These are phyloP conservation scores for Nudaria mundana DNA, from an alignment of 2,888 invertebrate genomes.

Conservation along the genomic window DNA sequence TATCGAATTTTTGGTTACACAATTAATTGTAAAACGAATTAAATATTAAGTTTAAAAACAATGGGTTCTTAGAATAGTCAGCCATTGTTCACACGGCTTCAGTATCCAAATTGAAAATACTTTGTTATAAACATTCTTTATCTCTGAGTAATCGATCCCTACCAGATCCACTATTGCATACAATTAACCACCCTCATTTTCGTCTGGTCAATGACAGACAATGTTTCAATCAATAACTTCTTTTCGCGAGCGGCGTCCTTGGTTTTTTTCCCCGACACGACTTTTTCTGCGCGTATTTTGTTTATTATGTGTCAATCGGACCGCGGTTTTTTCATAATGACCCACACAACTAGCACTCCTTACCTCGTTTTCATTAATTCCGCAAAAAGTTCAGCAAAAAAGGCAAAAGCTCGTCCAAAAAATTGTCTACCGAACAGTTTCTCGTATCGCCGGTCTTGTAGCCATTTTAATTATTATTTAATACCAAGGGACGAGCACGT, in stretches of 20 bases:
- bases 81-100: slow-evolving; percentile 24
- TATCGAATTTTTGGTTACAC: no score
- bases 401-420: slow-evolving; percentile 76
- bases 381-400: slow-evolving; percentile 75
- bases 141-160: slow-evolving; percentile 53
- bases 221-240: slow-evolving; percentile 81
- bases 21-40: no score
- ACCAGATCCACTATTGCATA: slow-evolving; percentile 68
- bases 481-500: slow-evolving; percentile 80
- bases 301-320: slow-evolving; percentile 74
- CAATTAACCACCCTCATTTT: slow-evolving; percentile 80
- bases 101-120: slow-evolving; percentile 42
- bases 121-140: slow-evolving; percentile 40
- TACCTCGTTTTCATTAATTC: slow-evolving; percentile 63
- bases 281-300: slow-evolving; percentile 76
- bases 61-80: slow-evolving; percentile 1
- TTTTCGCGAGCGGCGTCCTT: slow-evolving; percentile 77
- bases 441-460: slow-evolving; percentile 77
- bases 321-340: slow-evolving; percentile 49
- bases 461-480: slow-evolving; percentile 82
- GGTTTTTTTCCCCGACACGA: slow-evolving; percentile 78
- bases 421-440: slow-evolving; percentile 78
- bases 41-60: no score
- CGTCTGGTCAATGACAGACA: slow-evolving; percentile 80
- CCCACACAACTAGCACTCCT: slow-evolving; percentile 44